Base-by-base conservation (phyloP, 1,140 invertebrate species). In the Capitella teleta region DNA sequence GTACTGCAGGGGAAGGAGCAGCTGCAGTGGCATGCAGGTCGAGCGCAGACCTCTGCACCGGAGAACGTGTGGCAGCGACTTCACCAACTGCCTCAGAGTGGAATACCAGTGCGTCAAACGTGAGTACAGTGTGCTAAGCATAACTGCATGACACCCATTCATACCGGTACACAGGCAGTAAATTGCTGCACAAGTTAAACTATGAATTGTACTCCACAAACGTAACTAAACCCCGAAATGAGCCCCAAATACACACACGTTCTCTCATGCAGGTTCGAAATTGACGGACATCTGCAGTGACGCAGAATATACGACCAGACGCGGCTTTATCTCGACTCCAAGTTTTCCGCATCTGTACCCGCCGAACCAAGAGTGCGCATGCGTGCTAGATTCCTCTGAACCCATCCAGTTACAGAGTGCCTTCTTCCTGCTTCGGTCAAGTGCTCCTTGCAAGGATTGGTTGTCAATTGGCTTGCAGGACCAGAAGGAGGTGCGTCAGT, bases 1-100 rank as follows among this genome's bases (percentile, higher is more conserved):
- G 49, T 51, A 51, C 49, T 51, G 49, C 34, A 38, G 49, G n/a
- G 49, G 49, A 5, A 42, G 30, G 49, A 43, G 38, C 21, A n/a
- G 38, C 12, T 51, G 49, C 26, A 18, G n/a, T 12, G 49, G 49
- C n/a, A 51, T 51, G 49, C 49, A 42, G 37, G 40, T 51, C 2
- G 49, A 51, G 25, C 21, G 49, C 12, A 5, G 49, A 2, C 49
- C 49, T 5, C 49, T 51, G 25, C 38, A 43, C 5, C 19, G n/a
- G 23, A 25, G 37, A 18, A 51, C 49, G 8, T 51, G 49, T 30
- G 49, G 49, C 4, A 44, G 38, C 26, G 41, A 44, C 23, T 51
- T 51, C 26, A 51, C 49, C 24, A 51, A 51, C 49, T 51, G 49
- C 28, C 49, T 51, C 2, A 19, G 49, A n/a, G 49, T 51, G n/a